A percentile compares a stretch with the other conserved stretches of the same genome.
Conservation (phyloP, 2,888 invertebrate species). For the Sphaerophoria rueppellii region DNA sequence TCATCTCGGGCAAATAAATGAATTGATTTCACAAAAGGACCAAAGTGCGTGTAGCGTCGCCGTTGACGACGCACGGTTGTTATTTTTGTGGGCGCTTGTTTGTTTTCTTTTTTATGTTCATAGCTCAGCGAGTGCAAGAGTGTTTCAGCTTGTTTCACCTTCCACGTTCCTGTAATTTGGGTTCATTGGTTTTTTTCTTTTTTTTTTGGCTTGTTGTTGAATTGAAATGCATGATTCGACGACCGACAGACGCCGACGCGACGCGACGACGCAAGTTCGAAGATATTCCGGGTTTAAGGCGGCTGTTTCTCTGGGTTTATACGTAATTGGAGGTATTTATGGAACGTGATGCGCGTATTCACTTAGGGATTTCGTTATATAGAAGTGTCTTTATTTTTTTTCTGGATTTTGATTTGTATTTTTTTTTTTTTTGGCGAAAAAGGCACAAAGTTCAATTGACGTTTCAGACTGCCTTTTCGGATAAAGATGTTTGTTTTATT, state of each 20-base stretch:
- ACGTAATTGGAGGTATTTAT: constrained; percentile 68
- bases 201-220: not conserved
- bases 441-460: constrained; percentile 4
- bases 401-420: not conserved
- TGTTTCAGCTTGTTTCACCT: constrained; percentile 16
- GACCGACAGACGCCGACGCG: no score
- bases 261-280: no score
- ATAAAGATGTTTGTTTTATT: constrained; percentile 66
- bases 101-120: not conserved
- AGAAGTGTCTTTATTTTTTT: not conserved
- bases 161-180: constrained; percentile 22
- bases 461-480: constrained; percentile 33
- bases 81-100: constrained; percentile 6
- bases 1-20: constrained; percentile 72
- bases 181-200: constrained; percentile 1
- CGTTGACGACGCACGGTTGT: constrained; percentile 18
- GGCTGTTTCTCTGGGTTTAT: constrained; percentile 27
- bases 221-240: constrained; percentile 11
- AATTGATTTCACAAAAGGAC: constrained; percentile 69
- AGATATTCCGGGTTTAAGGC: constrained; percentile 21
- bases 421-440: not conserved
- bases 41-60: constrained; percentile 10
- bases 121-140: not conserved
- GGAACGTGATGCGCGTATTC: constrained; percentile 62
- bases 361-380: constrained; percentile 48